These are phyloP conservation scores for Grantiella picta DNA, from an alignment of 2,113 vertebrate species.

Conservation along the genomic window DNA sequence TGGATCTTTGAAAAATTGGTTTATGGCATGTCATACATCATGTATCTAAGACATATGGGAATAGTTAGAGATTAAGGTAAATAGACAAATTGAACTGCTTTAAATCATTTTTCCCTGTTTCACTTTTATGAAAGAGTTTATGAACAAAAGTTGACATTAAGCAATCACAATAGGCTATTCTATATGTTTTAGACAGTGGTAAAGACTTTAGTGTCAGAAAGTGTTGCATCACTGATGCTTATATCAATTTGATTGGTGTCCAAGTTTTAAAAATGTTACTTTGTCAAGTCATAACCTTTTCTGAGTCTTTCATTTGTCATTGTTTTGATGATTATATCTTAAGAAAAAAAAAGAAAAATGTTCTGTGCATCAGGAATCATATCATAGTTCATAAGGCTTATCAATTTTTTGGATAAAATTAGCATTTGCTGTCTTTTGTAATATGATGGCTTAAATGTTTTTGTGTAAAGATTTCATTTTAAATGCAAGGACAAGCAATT, in stretches of 20 bases:
- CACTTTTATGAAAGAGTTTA: slow-evolving; percentile 81
- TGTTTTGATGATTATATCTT: slow-evolving; percentile 80
- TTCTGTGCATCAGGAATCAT: slow-evolving; percentile 68
- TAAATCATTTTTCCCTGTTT: slow-evolving; percentile 82
- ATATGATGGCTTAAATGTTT: slow-evolving; percentile 46
- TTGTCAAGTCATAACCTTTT: slow-evolving; percentile 84
- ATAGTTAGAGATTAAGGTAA: slow-evolving; percentile 85
- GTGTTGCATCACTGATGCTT: slow-evolving; percentile 77
- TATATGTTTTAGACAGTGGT: slow-evolving; percentile 81
- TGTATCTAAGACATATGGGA: slow-evolving; percentile 79
- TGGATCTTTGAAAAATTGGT: slow-evolving; percentile 82
- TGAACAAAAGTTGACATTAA: slow-evolving; percentile 81
- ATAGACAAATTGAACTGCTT: slow-evolving; percentile 84
- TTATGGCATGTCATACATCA: slow-evolving; percentile 80
- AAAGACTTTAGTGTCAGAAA: slow-evolving; percentile 85
- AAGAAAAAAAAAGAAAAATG: slow-evolving; percentile 58
- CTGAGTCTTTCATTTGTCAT: slow-evolving; percentile 86
- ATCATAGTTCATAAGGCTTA: slow-evolving; percentile 72
- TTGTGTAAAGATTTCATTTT: slow-evolving; percentile 47
- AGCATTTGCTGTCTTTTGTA: slow-evolving; percentile 40
- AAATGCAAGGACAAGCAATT: slow-evolving; percentile 23
- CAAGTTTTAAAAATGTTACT: slow-evolving; percentile 80
- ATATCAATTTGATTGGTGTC: slow-evolving; percentile 85
- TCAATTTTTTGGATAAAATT: slow-evolving; percentile 71
- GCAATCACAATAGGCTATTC: slow-evolving; percentile 75